Base-by-base conservation (phyloP, 2,797 vertebrate genomes). In the Bradypodion ventrale region DNA sequence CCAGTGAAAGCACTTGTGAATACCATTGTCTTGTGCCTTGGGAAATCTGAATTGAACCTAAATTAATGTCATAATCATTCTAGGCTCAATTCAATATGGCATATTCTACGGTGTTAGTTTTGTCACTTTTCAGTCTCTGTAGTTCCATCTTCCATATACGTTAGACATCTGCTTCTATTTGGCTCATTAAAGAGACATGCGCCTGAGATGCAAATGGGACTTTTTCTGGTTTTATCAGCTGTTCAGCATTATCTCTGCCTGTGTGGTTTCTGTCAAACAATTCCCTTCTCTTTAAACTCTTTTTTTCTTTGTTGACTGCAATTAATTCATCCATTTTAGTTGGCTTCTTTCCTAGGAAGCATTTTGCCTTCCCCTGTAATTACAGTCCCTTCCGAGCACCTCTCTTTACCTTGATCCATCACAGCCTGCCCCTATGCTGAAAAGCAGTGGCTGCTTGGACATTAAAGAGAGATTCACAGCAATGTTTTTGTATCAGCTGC, bases 401-500 rank as follows among this genome's bases (percentile, higher is more conserved):
- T 85, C 81, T 75, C 35, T 10, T 23, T 1, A 0, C 65, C 63
- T 80, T 40, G 62, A 27, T 0, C 0, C 0, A 0, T 1, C 78
- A 76, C n/a, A 56, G 66, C 37, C 80, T 80, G 23, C 63, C 81
- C 80, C 75, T 59, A 9, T 9, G 35, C 8, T 35, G 3, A 81
- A 74, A 40, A 85, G 78, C 72, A 81, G 73, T 63, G 0, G 86
- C 74, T 52, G 29, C 87, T 21, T 88, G 88, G 77, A 79, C 85
- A 80, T 87, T 87, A 40, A 35, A 46, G 25, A n/a, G 59, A 85
- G 6, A 0, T 69, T 72, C 12, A 72, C 0, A 62, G 4, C 29
- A 5, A 0, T 87, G 63, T 80, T 81, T 2, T 1, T 35, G 0
- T 0, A 65, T 23, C 79, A 0, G 35, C 7, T 19, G 0, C 21